A percentile compares a stretch with the other conserved stretches of the same genome.
These are phyloP conservation scores for Clupea harengus DNA, from an alignment of 2,113 vertebrate species.

Conservation along the genomic window DNA sequence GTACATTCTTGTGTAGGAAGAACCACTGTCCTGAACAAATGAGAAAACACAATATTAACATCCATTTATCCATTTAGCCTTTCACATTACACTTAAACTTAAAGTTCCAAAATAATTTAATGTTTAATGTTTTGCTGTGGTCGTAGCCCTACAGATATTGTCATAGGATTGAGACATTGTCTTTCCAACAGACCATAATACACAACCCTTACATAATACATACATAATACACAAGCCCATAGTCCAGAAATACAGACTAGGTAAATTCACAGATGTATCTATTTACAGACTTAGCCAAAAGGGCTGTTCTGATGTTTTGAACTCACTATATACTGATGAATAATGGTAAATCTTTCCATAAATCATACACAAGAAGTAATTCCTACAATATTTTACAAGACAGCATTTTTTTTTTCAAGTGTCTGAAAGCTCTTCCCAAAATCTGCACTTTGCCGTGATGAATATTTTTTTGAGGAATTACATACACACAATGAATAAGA, in stretches of 20 bases:
- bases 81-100: too few relatives aligned
- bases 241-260: not conserved
- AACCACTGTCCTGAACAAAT: too few relatives aligned
- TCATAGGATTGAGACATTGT: not conserved
- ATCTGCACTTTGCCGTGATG: not conserved
- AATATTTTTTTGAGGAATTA: not conserved
- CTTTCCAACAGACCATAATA: not conserved
- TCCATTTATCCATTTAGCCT: too few relatives aligned
- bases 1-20: too few relatives aligned
- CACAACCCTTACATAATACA: not conserved
- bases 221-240: not conserved
- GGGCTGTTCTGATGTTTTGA: not conserved
- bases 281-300: not conserved
- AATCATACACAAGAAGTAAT: too few relatives aligned
- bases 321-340: not conserved
- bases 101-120: too few relatives aligned
- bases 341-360: not conserved
- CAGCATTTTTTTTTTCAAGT: not conserved
- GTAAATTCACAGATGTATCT: not conserved
- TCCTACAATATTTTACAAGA: not conserved
- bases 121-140: too few relatives aligned
- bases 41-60: too few relatives aligned
- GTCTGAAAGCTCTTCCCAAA: not conserved
- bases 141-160: too few relatives aligned
- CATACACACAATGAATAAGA: not conserved